Percentiles rank a stretch among this genome's conserved stretches.
Evolutionary conservation across 2,113 vertebrate genomes (phyloP).

Genomic region (Asarcornis scutulata): DNA sequence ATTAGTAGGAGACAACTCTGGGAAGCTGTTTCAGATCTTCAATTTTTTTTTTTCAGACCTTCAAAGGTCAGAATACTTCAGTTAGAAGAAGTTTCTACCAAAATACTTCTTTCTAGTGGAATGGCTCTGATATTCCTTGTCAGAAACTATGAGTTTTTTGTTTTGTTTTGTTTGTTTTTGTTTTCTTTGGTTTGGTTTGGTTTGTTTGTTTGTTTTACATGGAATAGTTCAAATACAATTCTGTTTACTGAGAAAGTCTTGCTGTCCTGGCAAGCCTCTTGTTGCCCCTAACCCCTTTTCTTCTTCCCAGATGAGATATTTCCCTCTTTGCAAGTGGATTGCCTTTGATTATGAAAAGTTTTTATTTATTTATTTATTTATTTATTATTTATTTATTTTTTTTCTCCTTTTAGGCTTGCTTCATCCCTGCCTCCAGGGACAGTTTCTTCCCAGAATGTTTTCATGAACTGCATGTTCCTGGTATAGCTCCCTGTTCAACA

Average conservation of each 20-base stretch:
- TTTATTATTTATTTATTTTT: no score
- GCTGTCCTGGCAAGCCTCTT: neutral
- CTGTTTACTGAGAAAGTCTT: neutral
- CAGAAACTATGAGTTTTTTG: neutral
- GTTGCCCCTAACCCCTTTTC: neutral
- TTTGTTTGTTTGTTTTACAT: neutral
- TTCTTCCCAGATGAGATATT: neutral
- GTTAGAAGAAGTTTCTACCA: neutral
- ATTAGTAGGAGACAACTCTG: neutral
- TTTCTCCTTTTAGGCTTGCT: neutral
- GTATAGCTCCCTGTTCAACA: accelerated
- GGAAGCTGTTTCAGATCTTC: neutral
- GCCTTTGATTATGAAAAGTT: neutral
- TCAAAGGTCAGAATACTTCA: neutral
- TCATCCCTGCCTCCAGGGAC: neutral
- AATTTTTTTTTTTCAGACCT: neutral
- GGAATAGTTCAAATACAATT: neutral
- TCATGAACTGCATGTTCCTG: accelerated
- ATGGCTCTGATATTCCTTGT: neutral
- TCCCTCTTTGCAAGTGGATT: neutral
- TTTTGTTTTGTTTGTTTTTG: neutral
- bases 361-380: no score
- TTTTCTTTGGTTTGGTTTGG: no score
- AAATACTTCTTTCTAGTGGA: neutral
- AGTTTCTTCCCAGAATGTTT: neutral